A percentile compares a stretch with the other conserved stretches of the same genome.
phyloP scores from a whole-genome alignment of 2,113 vertebrate species.

The Cairina moschata region DNA sequence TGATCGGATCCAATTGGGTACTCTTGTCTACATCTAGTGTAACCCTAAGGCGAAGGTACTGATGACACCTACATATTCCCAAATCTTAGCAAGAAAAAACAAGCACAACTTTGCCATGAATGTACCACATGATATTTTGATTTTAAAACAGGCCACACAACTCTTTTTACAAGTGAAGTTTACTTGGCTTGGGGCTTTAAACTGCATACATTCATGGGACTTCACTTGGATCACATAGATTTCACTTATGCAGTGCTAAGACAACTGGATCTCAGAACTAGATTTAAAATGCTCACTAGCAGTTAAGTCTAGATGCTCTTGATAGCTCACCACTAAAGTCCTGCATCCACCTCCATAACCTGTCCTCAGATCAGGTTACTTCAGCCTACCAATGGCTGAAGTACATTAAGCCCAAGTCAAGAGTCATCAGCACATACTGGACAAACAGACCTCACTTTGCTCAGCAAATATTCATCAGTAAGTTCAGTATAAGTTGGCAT shows the following conservation, averaged over 20 bases:
- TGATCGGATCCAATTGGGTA: neutral
- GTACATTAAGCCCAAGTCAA: neutral
- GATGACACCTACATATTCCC: neutral
- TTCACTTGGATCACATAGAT: neutral
- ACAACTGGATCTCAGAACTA: neutral
- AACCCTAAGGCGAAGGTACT: neutral
- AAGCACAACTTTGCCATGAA: neutral
- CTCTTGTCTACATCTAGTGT: rapidly evolving
- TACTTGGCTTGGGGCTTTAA: neutral
- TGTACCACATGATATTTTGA: rapidly evolving
- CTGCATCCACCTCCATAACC: neutral
- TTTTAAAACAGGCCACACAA: neutral
- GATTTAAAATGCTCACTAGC: neutral
- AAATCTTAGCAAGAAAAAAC: neutral
- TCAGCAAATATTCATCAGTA: neutral
- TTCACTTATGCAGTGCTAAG: rapidly evolving
- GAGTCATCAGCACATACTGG: neutral
- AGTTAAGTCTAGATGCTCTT: neutral
- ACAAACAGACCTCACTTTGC: neutral
- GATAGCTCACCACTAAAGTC: rapidly evolving
- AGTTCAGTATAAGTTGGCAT: neutral
- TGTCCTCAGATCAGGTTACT: neutral
- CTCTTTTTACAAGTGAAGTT: neutral
- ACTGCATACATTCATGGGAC: neutral
- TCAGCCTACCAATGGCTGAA: rapidly evolving